Evolutionary conservation across 1,140 invertebrate genomes (phyloP), one percentile per base, ranked within the genome.

Genomic region (Drosophila arawakana): DNA sequence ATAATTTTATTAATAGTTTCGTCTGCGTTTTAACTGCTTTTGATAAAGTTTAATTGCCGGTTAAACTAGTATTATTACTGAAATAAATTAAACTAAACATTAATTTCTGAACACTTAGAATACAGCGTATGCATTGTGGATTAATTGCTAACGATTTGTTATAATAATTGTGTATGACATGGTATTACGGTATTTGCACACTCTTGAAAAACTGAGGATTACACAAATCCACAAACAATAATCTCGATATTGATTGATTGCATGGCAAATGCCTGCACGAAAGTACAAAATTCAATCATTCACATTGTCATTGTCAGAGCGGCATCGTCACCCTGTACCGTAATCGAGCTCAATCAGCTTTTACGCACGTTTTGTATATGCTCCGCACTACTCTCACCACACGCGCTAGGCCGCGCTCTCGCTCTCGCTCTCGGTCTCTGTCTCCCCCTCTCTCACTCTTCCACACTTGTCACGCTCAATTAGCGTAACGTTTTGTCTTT

Each of bases 301-400:
- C n/a, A 34, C 65, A 59, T 18, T 18, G 52, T 55, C 21, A 44
- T 39, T 30, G 25, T 30, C 25, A 30, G 25, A 30, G 25, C 25
- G 25, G 3, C 30, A 21, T 35, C 43, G 60, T 60, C 34, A 86
- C 83, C 83, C 82, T 86, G 80, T 88, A 54, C 55, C 10, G 18
- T 57, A 73, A 75, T 62, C 60, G 55, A 63, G 47, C 62, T 37
- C 41, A 62, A 58, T 47, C 43, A 78, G 78, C 75, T 81, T 86
- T 81, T 76, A 81, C 78, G 76, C 72, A 71, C 66, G 69, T 55
- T 80, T 60, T 66, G 71, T 68, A 79, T 65, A 60, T 34, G 49
- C 75, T 10, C 58, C 37, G 34, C 30, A 37, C 39, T 34, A n/a
- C 3, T 57, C 41, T 6, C 15, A 3, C 15, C 10, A 18, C 10